Evolutionary conservation across 2,113 vertebrate genomes (phyloP), one percentile per base, ranked within the genome.

Genomic region (Centropristis striata): DNA sequence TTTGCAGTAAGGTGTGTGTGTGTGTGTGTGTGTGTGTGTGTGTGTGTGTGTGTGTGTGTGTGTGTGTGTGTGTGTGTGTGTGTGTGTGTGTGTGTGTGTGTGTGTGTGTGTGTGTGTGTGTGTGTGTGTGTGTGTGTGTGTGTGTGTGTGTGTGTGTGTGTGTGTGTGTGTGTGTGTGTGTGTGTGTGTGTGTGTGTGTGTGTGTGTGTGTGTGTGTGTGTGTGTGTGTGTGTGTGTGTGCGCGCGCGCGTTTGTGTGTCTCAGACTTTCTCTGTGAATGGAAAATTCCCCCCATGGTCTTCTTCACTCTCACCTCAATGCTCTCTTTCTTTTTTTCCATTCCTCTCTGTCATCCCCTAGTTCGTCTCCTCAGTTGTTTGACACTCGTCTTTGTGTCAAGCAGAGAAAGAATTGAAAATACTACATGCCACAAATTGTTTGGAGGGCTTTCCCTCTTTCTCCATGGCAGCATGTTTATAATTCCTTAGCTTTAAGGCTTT

Each of bases 241-340:
- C 91, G 70, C 44, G 83, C 21, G 18, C 37, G 18, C 64, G 69
- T 71, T 70, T 28, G 39, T 68, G 65, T 64, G 46, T 15, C 8
- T 79, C 53, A 42, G 32, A 57, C 12, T 11, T 15, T 78, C 27
- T 37, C 36, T 49, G 85, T 93, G 90, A 95, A 94, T 93, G 95
- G 94, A 93, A 95, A 95, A 95, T 96, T 96, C 95, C 96, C 51
- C 93, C 94, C 76, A 0, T 66, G 81, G 57, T 58, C 64, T 69
- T 86, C 89, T 90, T 90, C 89, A 85, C 90, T 87, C 90, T 84
- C 92, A 88, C 90, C 86, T 87, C 81, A 85, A 60, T 46, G 76
- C 76, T 77, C 20, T 76, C 20, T 27, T 66, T 77, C 51, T 57
- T 85, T 72, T 81, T 81, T 72, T 42, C 28, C 73, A 86, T 87